Evolutionary conservation across 2,797 vertebrate genomes (phyloP).

Genomic region (Anabas testudineus): DNA sequence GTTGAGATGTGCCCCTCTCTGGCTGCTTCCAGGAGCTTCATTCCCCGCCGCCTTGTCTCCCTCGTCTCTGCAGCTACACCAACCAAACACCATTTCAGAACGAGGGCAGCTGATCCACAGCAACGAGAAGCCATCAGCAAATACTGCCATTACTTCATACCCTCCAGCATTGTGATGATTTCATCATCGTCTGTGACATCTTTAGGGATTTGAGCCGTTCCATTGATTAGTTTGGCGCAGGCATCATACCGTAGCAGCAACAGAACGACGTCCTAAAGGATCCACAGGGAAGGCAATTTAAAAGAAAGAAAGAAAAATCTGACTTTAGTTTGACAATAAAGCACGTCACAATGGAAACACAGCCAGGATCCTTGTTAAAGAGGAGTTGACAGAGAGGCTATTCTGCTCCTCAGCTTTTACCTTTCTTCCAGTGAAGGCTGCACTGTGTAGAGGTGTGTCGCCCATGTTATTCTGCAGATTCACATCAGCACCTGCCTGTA

Average conservation of each 20-base stretch:
- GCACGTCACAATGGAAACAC: background rate
- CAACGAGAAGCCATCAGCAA: constrained; percentile 43
- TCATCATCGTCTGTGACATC: constrained; percentile 93
- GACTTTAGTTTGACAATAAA: no score
- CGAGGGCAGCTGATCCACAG: constrained; percentile 37
- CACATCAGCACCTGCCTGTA: constrained; percentile 89
- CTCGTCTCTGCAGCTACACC: constrained; percentile 90
- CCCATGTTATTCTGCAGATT: constrained; percentile 90
- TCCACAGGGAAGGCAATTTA: background rate
- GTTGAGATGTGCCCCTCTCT: constrained; percentile 87
- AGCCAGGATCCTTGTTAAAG: no score
- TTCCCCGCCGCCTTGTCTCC: constrained; percentile 88
- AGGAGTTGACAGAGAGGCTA: background rate
- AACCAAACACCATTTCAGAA: constrained; percentile 53
- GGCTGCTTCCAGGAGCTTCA: constrained; percentile 88
- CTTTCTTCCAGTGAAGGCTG: constrained; percentile 90
- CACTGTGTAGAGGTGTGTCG: constrained; percentile 92
- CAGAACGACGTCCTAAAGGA: constrained; percentile 90
- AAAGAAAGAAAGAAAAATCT: no score
- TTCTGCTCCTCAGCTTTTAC: constrained; percentile 71
- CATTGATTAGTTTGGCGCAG: constrained; percentile 89
- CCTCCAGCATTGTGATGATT: constrained; percentile 94
- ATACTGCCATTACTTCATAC: constrained; percentile 75
- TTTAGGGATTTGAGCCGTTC: constrained; percentile 90
- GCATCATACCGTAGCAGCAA: constrained; percentile 90